phyloP scores from a whole-genome alignment of 2,888 invertebrate species.

The Argyresthia goedartella region DNA sequence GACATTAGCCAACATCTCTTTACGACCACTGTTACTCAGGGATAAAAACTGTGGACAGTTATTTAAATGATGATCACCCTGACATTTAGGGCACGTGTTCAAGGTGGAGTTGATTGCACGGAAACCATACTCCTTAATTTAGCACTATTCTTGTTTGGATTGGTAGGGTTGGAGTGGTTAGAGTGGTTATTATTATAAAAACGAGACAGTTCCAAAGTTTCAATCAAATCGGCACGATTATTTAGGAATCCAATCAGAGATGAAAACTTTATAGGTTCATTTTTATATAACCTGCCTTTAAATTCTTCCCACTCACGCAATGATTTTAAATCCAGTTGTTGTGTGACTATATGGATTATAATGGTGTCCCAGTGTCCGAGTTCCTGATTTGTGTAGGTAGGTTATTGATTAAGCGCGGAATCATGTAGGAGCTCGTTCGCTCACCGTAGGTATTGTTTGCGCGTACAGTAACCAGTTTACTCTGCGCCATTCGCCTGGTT shows the following conservation, averaged over 20 bases:
- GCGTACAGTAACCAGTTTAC: no score
- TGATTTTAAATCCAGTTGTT: conserved; percentile 5
- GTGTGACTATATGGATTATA: conserved; percentile 6
- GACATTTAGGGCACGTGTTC: background rate
- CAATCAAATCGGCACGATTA: background rate
- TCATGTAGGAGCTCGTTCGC: no score
- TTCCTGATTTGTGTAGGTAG: no score
- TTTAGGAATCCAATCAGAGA: background rate
- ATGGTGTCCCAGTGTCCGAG: conserved; percentile 6
- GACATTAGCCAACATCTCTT: conserved; percentile 2
- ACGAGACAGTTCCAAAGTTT: background rate
- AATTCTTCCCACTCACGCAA: conserved; percentile 8
- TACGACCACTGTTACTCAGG: no score
- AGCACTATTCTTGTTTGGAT: background rate
- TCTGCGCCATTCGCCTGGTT: no score
- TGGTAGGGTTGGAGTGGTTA: background rate
- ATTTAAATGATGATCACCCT: background rate
- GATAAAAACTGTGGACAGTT: background rate
- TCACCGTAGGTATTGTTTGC: no score
- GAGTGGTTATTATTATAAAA: no score
- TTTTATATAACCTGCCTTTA: conserved; percentile 5
- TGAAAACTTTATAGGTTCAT: background rate
- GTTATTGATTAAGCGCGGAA: no score
- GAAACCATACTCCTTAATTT: background rate
- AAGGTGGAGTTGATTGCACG: background rate